phyloP scores from a whole-genome alignment of 2,113 vertebrate species.

The Oreochromis spilurus region DNA sequence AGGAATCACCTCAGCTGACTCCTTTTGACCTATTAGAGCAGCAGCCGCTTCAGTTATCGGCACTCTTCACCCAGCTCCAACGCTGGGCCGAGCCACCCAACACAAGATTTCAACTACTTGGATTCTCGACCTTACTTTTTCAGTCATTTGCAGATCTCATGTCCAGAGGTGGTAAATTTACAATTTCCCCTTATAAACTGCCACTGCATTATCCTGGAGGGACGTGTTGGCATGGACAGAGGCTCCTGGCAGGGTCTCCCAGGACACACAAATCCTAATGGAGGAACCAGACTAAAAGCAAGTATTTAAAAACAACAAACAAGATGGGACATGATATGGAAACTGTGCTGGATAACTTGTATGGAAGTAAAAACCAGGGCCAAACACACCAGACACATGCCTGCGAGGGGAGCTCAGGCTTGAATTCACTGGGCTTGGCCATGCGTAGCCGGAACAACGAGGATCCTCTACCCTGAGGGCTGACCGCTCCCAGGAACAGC shows the following conservation, averaged over 20 bases:
- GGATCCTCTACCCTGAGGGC: not conserved
- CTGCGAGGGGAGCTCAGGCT: not conserved
- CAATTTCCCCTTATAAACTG: not conserved
- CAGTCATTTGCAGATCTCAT: not conserved
- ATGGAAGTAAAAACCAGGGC: not conserved
- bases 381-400: too few species aligned
- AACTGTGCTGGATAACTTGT: not conserved
- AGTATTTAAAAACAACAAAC: accelerated
- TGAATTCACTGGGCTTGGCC: not conserved
- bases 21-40: accelerated
- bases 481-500: not conserved
- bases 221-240: accelerated
- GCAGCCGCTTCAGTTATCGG: accelerated
- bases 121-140: not conserved
- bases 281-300: not conserved
- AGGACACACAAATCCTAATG: not conserved
- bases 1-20: not conserved
- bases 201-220: not conserved
- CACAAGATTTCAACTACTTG: not conserved
- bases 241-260: not conserved
- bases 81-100: accelerated
- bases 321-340: accelerated
- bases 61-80: accelerated
- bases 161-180: not conserved
- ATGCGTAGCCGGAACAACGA: not conserved